Base-by-base conservation (phyloP, 2,113 vertebrate species). In the Gobius niger region DNA sequence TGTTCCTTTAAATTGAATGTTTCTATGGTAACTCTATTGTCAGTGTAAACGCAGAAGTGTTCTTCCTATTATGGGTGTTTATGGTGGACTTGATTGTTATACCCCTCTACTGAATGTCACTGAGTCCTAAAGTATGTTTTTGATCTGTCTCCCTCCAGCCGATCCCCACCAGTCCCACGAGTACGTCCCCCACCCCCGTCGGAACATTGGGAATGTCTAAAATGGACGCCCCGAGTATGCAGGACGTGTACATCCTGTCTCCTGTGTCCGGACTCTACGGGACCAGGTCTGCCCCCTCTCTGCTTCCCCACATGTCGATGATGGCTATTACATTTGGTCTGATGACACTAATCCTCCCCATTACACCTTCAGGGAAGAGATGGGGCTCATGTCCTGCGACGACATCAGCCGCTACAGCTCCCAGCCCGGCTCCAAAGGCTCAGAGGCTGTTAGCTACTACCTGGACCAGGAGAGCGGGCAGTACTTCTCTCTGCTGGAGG, bases 161-260 rank as follows among this genome's bases (percentile, higher is more conserved):
- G 67, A 85, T 94, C 78, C 92, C 93, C 67, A 94, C 92, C 80
- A 93, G 92, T 72, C 92, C 92, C 63, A 94, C 93, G 15, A 96
- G 93, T 82, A 92, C 91, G 40, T 94, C 93, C 9, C 94, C 93
- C 1, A 95, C 94, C 11, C 93, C 95, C 0, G 94, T 87, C 4
- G 94, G 92, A 15, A 95, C 94, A 1, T 89, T 96, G 86, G 94
- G 94, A 47, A 88, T 95, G 90, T 90, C 94, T 69, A 94, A 94
- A 82, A 91, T 94, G 84, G 95, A 95, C 24, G 90, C 85, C 69
- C 94, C 94, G 0, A 91, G 90, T 4, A 93, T 95, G 76, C 94
- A 96, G 76, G 95, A 96, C 12, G 93, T 95, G 68, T 96, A 95
- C 66, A 96, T 96, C 73, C 92, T 96, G 10, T 95, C 95, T 47